Percentiles rank a stretch among this genome's conserved stretches.
These are phyloP conservation scores for Pelecanus crispus DNA, from an alignment of 2,113 vertebrate genomes.

Conservation along the genomic window DNA sequence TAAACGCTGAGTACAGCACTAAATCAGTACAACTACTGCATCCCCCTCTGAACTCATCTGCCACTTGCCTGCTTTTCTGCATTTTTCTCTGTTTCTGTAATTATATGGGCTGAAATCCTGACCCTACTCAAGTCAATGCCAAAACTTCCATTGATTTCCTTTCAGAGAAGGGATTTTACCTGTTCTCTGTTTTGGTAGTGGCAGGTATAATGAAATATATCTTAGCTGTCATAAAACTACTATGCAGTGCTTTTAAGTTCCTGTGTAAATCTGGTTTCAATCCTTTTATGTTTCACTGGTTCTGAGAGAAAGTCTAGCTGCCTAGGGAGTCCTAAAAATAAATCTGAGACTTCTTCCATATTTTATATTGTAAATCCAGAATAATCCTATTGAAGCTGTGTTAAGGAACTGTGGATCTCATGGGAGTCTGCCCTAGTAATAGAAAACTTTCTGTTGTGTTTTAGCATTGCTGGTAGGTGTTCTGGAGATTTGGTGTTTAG, in stretches of 20 bases:
- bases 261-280: not conserved
- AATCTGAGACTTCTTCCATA: not conserved
- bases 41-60: not conserved
- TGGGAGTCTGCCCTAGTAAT: not conserved
- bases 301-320: not conserved
- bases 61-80: not conserved
- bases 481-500: not conserved
- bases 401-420: not conserved
- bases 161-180: not conserved
- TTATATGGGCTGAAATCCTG: not conserved
- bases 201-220: not conserved
- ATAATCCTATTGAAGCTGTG: not conserved
- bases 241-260: not conserved
- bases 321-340: not conserved
- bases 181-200: not conserved
- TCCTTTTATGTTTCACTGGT: not conserved
- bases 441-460: not conserved
- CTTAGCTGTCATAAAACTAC: not conserved
- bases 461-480: not conserved
- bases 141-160: not conserved
- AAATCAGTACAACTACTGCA: not conserved
- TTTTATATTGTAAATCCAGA: not conserved
- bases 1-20: not conserved
- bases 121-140: not conserved
- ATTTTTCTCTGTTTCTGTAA: not conserved